Evolutionary conservation across 2,113 vertebrate genomes (phyloP).

Genomic region (Spheniscus mendiculus): DNA sequence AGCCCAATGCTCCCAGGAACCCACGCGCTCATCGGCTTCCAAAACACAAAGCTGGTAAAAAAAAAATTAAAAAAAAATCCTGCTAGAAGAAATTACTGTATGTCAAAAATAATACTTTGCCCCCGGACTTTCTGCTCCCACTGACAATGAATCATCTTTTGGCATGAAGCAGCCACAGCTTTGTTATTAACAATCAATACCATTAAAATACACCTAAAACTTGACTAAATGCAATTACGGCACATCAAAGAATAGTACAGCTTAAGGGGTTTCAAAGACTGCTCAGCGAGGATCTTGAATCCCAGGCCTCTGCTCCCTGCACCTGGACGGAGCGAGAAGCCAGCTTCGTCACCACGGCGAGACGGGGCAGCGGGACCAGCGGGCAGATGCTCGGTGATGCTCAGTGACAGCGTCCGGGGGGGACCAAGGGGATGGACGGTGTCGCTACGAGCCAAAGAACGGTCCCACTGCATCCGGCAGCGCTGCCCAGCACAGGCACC

Average conservation of each 20-base stretch:
- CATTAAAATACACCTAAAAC: conserved; percentile 29
- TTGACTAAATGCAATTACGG: not conserved
- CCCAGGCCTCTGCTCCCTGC: not conserved
- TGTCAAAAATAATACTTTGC: conserved; percentile 51
- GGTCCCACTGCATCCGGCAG: fast-evolving
- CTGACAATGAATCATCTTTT: conserved; percentile 59
- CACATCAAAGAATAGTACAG: not conserved
- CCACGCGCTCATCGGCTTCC: not conserved
- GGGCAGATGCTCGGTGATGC: not conserved
- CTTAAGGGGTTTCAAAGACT: not conserved
- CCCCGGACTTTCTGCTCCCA: conserved; percentile 61
- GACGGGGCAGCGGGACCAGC: fast-evolving
- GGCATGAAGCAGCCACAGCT: conserved; percentile 44
- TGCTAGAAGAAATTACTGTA: conserved; percentile 10
- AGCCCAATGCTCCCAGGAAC: not conserved
- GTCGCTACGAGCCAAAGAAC: not conserved
- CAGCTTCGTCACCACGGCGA: fast-evolving
- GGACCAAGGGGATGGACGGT: fast-evolving
- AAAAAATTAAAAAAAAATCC: not conserved
- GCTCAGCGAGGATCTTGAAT: not conserved
- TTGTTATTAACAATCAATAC: conserved; percentile 56
- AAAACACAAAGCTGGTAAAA: not conserved
- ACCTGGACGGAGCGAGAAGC: not conserved
- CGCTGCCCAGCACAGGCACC: not conserved
- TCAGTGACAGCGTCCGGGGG: not conserved